phyloP scores from a whole-genome alignment of 2,113 vertebrate genomes.

The Herpetotheres cachinnans region DNA sequence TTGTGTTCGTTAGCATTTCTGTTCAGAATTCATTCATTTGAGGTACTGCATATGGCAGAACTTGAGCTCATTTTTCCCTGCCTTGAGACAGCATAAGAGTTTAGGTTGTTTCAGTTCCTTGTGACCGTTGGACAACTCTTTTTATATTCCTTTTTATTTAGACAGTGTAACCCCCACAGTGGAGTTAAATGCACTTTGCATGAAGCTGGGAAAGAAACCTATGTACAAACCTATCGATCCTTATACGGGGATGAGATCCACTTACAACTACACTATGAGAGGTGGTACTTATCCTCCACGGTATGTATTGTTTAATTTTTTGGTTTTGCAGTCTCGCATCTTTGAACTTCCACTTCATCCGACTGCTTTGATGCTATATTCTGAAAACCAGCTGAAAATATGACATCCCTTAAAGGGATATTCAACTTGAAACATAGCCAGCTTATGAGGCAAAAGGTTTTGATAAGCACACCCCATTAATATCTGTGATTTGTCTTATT shows the following conservation, averaged over 20 bases:
- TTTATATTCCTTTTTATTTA: conserved; percentile 62
- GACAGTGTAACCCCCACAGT: conserved; percentile 92
- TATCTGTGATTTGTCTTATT: not conserved
- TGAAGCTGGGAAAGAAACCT: conserved; percentile 96
- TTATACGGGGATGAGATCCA: conserved; percentile 92
- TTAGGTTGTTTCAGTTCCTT: not conserved
- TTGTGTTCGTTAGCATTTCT: not conserved
- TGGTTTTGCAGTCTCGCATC: not conserved
- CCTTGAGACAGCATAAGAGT: not conserved
- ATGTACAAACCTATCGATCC: conserved; percentile 94
- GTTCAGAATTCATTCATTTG: not conserved
- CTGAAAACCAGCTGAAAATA: not conserved
- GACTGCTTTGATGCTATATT: not conserved
- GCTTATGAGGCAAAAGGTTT: not conserved
- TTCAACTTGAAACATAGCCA: not conserved
- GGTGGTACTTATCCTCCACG: conserved; percentile 89
- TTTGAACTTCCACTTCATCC: not conserved
- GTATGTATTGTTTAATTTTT: conserved; percentile 67
- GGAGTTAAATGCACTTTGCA: conserved; percentile 94
- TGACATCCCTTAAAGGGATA: not conserved
- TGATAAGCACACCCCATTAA: not conserved
- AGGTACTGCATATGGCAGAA: not conserved
- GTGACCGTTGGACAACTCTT: not conserved
- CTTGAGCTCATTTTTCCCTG: not conserved
- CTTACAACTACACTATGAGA: conserved; percentile 90